Evolutionary conservation across 2,888 invertebrate species (phyloP).

Genomic region (Dilophus febrilis): DNA sequence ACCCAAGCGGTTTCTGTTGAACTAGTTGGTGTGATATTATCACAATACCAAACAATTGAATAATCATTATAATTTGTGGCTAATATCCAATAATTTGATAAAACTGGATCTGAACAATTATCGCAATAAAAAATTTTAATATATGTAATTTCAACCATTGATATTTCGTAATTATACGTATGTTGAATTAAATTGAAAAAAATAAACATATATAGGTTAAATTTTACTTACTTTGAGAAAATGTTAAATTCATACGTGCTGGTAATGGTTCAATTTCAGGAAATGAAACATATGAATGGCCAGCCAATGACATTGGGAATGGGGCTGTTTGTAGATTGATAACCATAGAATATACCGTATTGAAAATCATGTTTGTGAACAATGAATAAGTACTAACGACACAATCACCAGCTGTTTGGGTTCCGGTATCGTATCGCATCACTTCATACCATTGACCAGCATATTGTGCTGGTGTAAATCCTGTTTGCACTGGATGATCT

Average conservation of each 20-base stretch:
- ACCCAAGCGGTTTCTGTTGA: neutral
- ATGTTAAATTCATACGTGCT: neutral
- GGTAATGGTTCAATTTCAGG: neutral
- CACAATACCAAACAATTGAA: neutral
- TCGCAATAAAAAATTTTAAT: too few species aligned
- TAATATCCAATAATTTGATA: neutral
- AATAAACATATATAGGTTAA: too few species aligned
- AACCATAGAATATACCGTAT: neutral
- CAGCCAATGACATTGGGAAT: neutral
- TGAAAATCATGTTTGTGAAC: neutral
- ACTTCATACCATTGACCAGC: neutral
- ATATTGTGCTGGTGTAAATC: neutral
- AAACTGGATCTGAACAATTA: neutral
- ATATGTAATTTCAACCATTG: too few species aligned
- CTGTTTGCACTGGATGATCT: neutral
- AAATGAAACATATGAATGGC: neutral
- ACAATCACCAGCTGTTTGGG: constrained; percentile 1
- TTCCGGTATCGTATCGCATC: neutral
- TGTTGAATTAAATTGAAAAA: too few species aligned
- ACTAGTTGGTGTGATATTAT: neutral
- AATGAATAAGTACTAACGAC: neutral
- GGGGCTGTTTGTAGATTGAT: neutral
- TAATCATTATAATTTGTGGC: neutral
- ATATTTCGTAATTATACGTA: too few species aligned
- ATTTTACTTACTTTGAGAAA: neutral